These are phyloP conservation scores for Cotesia typhae DNA, from an alignment of 1,140 invertebrate genomes.

Conservation along the genomic window DNA sequence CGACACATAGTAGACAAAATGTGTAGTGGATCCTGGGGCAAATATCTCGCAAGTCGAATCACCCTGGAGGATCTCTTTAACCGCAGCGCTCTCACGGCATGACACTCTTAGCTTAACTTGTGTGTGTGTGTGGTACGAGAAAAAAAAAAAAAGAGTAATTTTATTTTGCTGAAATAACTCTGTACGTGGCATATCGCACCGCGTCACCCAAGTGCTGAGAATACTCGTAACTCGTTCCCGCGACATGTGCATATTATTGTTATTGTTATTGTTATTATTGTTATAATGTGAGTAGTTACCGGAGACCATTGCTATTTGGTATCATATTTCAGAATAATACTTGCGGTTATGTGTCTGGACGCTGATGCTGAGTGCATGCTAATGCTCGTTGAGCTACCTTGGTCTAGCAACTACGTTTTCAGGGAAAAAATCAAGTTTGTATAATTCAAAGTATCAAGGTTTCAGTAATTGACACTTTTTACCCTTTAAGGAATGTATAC, in stretches of 20 bases:
- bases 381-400: constrained; percentile 32
- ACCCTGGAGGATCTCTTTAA: constrained; percentile 18
- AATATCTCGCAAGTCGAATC: constrained; percentile 18
- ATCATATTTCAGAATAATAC: constrained; percentile 56
- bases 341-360: constrained; percentile 44
- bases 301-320: constrained; percentile 52
- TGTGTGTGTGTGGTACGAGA: neutral
- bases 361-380: constrained; percentile 45
- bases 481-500: too few relatives aligned
- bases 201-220: constrained; percentile 22
- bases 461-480: too few relatives aligned
- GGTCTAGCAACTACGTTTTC: constrained; percentile 11
- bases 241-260: constrained; percentile 37
- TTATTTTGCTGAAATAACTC: constrained; percentile 28
- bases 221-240: constrained; percentile 46
- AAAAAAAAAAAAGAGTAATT: constrained; percentile 20
- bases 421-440: constrained; percentile 9
- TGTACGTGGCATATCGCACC: constrained; percentile 29
- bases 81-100: too few relatives aligned
- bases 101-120: constrained; percentile 5
- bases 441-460: neutral
- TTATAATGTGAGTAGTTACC: constrained; percentile 36
- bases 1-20: constrained; percentile 11
- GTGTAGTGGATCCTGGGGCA: neutral
- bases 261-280: too few relatives aligned